Evolutionary conservation across 1,140 invertebrate genomes (phyloP).

Genomic region (Alviniconcha marisindica): DNA sequence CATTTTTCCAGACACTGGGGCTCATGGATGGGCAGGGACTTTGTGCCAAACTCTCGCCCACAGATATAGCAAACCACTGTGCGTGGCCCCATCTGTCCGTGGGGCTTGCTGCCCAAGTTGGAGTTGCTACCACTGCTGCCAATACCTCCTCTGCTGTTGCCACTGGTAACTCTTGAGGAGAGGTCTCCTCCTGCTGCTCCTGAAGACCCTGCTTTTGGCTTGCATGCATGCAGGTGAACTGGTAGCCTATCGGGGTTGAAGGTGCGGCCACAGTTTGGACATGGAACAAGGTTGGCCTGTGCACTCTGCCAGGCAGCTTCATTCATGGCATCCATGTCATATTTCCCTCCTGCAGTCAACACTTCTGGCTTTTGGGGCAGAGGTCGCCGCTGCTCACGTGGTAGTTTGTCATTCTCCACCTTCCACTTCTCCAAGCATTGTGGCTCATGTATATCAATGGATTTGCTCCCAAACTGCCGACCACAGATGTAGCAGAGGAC

Average conservation of each 20-base stretch:
- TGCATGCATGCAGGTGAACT: slow-evolving; percentile 83
- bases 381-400: slow-evolving; percentile 78
- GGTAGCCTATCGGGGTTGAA: slow-evolving; percentile 84
- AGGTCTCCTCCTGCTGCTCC: neutral
- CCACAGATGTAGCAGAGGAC: slow-evolving; percentile 85
- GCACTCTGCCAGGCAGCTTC: slow-evolving; percentile 73
- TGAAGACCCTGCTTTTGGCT: slow-evolving; percentile 55
- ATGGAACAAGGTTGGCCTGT: slow-evolving; percentile 81
- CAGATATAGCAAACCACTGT: slow-evolving; percentile 76
- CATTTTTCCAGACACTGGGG: slow-evolving; percentile 87
- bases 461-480: slow-evolving; percentile 83
- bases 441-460: slow-evolving; percentile 86
- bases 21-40: slow-evolving; percentile 84
- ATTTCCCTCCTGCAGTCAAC: slow-evolving; percentile 56
- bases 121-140: neutral
- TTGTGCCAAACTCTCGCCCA: slow-evolving; percentile 72
- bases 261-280: slow-evolving; percentile 83
- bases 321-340: slow-evolving; percentile 72
- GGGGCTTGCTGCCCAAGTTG: neutral
- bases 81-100: slow-evolving; percentile 23
- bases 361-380: slow-evolving; percentile 82
- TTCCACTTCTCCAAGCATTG: slow-evolving; percentile 87
- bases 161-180: neutral
- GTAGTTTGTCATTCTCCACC: slow-evolving; percentile 82
- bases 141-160: neutral